phyloP scores from a whole-genome alignment of 2,888 invertebrate genomes.

The Eubasilissa splendida region DNA sequence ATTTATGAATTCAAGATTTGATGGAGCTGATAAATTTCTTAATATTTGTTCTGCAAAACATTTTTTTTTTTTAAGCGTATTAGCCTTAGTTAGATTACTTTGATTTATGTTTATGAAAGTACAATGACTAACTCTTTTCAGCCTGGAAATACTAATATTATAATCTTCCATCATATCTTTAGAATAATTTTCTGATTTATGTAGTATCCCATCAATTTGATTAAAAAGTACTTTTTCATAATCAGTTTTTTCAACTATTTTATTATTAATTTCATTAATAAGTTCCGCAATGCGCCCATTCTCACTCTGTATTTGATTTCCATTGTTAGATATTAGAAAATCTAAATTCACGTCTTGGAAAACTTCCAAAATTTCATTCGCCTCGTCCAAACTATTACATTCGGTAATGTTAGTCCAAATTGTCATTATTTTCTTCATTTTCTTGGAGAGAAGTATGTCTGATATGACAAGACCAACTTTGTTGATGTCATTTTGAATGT shows the following conservation, averaged over 20 bases:
- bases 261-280: not conserved
- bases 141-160: too few relatives aligned
- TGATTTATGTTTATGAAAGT: not conserved
- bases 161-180: not conserved
- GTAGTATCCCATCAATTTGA: not conserved
- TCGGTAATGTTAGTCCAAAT: not conserved
- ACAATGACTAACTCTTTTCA: not conserved
- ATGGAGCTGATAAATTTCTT: not conserved
- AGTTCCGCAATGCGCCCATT: not conserved
- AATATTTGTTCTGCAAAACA: constrained; percentile 4
- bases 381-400: not conserved
- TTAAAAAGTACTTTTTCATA: not conserved
- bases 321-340: not conserved
- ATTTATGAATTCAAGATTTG: not conserved
- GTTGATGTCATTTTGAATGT: constrained; percentile 31
- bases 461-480: constrained; percentile 12
- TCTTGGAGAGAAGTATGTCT: constrained; percentile 1
- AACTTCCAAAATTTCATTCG: not conserved
- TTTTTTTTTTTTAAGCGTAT: not conserved
- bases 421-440: not conserved
- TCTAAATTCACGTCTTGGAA: constrained; percentile 4
- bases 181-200: not conserved
- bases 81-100: not conserved
- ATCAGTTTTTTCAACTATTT: constrained; percentile 8
- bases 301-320: not conserved